These are phyloP conservation scores for Thrips palmi DNA, from an alignment of 1,140 invertebrate genomes.

Conservation along the genomic window DNA sequence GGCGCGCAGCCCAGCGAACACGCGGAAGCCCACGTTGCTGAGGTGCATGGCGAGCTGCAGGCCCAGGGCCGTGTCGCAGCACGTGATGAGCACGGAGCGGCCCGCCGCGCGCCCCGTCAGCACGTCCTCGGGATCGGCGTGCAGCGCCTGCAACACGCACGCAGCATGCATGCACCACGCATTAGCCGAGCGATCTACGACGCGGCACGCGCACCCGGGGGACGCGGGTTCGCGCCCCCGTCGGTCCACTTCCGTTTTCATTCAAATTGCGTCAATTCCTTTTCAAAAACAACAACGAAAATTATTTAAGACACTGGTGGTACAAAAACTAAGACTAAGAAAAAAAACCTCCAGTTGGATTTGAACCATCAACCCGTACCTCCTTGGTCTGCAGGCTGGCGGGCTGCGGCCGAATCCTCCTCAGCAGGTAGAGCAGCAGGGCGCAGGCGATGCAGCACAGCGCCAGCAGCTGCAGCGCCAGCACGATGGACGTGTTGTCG, in stretches of 20 bases:
- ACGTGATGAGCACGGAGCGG: conserved; percentile 46
- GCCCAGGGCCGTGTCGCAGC: conserved; percentile 51
- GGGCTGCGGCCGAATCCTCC: conserved; percentile 38
- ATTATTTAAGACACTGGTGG: too few species aligned
- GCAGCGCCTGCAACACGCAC: conserved; percentile 22
- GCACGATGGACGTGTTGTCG: conserved; percentile 49
- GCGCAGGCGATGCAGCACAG: conserved; percentile 59
- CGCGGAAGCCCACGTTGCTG: conserved; percentile 45
- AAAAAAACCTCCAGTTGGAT: too few species aligned
- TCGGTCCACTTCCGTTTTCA: too few species aligned
- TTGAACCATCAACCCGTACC: conserved; percentile 18
- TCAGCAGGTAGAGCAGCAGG: conserved; percentile 48
- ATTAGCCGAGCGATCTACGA: too few species aligned
- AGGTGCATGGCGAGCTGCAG: conserved; percentile 49
- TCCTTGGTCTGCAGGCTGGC: too few species aligned
- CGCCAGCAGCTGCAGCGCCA: conserved; percentile 56
- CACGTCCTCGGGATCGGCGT: too few species aligned
- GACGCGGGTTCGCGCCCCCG: too few species aligned
- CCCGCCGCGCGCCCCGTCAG: too few species aligned
- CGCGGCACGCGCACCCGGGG: too few species aligned
- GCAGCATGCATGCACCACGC: too few species aligned
- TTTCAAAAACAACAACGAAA: conserved; percentile 30
- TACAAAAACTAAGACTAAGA: too few species aligned
- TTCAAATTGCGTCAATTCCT: too few species aligned
- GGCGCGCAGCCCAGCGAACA: conserved; percentile 40